Conservation (phyloP, 2,797 vertebrate species). For the Danio kyathit region DNA sequence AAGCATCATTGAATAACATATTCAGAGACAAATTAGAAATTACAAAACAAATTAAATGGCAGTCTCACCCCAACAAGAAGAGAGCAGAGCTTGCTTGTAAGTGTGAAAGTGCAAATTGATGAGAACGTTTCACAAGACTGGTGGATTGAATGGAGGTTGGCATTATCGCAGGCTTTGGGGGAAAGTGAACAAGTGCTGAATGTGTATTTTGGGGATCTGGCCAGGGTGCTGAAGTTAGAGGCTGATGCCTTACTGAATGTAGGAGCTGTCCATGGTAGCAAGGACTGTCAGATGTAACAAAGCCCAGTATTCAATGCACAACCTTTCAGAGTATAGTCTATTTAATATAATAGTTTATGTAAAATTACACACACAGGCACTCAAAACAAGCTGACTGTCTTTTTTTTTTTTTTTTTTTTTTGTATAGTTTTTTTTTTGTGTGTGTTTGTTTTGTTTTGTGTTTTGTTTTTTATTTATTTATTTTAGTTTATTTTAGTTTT, state of each 20-base stretch:
- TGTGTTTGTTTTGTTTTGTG: too few relatives aligned
- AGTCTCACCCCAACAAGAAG: not conserved
- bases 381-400: too few relatives aligned
- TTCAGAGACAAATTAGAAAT: constrained; percentile 3
- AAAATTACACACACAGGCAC: too few relatives aligned
- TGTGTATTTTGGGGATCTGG: not conserved
- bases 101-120: constrained; percentile 30
- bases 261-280: constrained; percentile 19
- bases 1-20: not conserved
- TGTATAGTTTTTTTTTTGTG: too few relatives aligned
- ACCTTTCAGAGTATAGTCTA: too few relatives aligned
- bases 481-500: too few relatives aligned
- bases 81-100: not conserved
- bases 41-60: not conserved
- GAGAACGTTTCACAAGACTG: not conserved
- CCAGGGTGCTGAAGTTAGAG: constrained; percentile 33
- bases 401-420: too few relatives aligned
- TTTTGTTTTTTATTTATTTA: too few relatives aligned
- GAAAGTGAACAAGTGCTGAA: not conserved
- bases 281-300: not conserved
- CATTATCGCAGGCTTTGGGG: not conserved
- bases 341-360: too few relatives aligned
- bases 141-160: not conserved
- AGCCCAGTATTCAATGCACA: too few relatives aligned
- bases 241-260: not conserved